A percentile compares a stretch with the other conserved stretches of the same genome.
phyloP scores from a whole-genome alignment of 2,888 invertebrate genomes.

The Drosophila tanythrix region DNA sequence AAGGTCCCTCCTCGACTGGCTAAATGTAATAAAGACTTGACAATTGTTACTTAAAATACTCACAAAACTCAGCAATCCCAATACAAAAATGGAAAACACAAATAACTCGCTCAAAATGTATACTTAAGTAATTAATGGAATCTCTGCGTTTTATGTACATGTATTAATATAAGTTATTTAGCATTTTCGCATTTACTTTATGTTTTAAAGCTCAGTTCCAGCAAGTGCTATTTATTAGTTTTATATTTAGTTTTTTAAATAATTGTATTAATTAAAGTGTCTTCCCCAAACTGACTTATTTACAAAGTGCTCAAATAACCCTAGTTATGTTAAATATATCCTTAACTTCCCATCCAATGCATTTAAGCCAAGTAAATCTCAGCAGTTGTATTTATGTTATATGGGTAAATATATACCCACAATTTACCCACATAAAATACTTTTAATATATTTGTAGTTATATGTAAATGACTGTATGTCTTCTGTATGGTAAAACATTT shows the following conservation, averaged over 20 bases:
- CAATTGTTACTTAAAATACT: slow-evolving; percentile 73
- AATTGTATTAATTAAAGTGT: slow-evolving; percentile 32
- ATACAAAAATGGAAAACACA: slow-evolving; percentile 26
- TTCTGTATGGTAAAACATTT: slow-evolving; percentile 33
- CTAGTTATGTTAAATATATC: slow-evolving; percentile 9
- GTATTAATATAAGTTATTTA: slow-evolving; percentile 35
- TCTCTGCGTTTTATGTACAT: slow-evolving; percentile 39
- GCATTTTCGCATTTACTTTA: slow-evolving; percentile 24
- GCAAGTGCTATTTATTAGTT: slow-evolving; percentile 29
- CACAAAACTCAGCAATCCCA: slow-evolving; percentile 44
- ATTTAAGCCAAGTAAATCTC: slow-evolving; percentile 47
- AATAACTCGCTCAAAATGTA: slow-evolving; percentile 46
- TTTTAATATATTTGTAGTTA: slow-evolving; percentile 3
- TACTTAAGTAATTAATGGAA: slow-evolving; percentile 22
- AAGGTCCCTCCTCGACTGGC: slow-evolving; percentile 36
- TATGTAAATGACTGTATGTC: slow-evolving; percentile 11
- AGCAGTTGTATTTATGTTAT: slow-evolving; percentile 17
- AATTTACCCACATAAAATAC: slow-evolving; percentile 4
- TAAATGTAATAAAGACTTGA: slow-evolving; percentile 63
- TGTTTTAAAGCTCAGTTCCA: slow-evolving; percentile 14
- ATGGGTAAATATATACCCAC: slow-evolving; percentile 3
- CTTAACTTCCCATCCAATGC: slow-evolving; percentile 22
- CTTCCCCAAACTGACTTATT: slow-evolving; percentile 53
- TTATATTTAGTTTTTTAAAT: slow-evolving; percentile 9
- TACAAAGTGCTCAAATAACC: slow-evolving; percentile 21